These are phyloP conservation scores for Plebejus argus DNA, from an alignment of 2,888 invertebrate species.

Conservation along the genomic window DNA sequence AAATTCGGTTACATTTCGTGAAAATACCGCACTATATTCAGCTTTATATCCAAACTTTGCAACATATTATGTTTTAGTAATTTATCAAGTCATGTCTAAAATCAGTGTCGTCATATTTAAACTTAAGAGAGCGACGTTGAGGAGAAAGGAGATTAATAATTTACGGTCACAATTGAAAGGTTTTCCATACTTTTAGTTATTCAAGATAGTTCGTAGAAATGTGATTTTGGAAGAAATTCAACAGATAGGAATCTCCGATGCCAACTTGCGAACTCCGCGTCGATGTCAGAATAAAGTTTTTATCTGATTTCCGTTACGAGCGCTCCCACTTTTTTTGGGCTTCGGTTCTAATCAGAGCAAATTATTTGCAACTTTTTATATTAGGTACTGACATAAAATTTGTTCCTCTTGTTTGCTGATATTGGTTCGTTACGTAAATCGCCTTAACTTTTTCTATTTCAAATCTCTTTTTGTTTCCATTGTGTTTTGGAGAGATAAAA, in stretches of 20 bases:
- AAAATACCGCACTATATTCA: constrained; percentile 20
- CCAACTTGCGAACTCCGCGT: constrained; percentile 51
- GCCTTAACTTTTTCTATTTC: constrained; percentile 17
- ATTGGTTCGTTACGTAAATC: constrained; percentile 23
- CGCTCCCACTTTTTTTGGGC: constrained; percentile 35
- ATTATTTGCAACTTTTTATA: constrained; percentile 33
- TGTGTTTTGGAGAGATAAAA: background rate
- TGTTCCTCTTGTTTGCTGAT: constrained; percentile 10
- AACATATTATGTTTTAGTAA: background rate
- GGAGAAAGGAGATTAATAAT: background rate
- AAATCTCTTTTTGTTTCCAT: constrained; percentile 20
- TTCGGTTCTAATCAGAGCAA: constrained; percentile 32
- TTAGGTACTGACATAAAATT: constrained; percentile 27
- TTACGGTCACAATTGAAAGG: background rate
- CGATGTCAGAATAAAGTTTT: constrained; percentile 53
- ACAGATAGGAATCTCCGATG: constrained; percentile 52
- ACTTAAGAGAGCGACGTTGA: background rate
- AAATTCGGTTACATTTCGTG: constrained; percentile 8
- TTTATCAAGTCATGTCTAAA: background rate
- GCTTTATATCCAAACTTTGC: background rate
- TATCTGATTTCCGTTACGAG: constrained; percentile 46
- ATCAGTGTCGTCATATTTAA: background rate
- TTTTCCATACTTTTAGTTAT: constrained; percentile 47
- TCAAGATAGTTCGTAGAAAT: constrained; percentile 43
- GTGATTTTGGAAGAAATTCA: constrained; percentile 47